A percentile compares a stretch with the other conserved stretches of the same genome.
Evolutionary conservation across 2,113 vertebrate species (phyloP).

Genomic region (Saccopteryx leptura): DNA sequence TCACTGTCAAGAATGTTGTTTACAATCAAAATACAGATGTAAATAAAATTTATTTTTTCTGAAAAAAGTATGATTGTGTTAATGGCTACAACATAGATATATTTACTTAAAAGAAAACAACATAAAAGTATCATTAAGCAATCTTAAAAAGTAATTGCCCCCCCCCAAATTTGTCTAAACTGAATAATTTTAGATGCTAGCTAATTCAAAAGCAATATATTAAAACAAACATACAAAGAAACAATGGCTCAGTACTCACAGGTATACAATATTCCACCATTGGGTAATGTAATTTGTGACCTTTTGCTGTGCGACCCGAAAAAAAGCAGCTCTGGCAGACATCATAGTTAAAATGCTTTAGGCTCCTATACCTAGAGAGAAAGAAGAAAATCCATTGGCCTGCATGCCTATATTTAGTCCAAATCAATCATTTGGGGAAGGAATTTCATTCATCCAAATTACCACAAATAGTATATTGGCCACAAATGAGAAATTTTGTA

Average conservation of each 20-base stretch:
- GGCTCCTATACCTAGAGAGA: constrained; percentile 94
- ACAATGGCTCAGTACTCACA: constrained; percentile 88
- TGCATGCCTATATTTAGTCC: not conserved
- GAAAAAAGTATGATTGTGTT: not conserved
- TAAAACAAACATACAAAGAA: not conserved
- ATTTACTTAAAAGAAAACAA: constrained; percentile 42
- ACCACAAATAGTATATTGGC: constrained; percentile 2
- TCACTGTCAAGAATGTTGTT: constrained; percentile 27
- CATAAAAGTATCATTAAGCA: not conserved
- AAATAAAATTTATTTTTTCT: not conserved
- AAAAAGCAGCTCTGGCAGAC: constrained; percentile 99
- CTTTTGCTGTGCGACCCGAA: constrained; percentile 98
- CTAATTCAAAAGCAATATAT: constrained; percentile 13
- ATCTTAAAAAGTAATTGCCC: not conserved
- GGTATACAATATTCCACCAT: constrained; percentile 99
- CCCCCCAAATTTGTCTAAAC: not conserved
- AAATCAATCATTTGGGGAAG: not conserved
- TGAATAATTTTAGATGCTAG: constrained; percentile 25
- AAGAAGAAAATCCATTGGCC: constrained; percentile 63
- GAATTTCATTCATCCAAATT: constrained; percentile 21
- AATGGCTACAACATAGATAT: not conserved
- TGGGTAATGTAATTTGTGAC: constrained; percentile 98
- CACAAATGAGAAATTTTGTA: not conserved
- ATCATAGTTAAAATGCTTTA: constrained; percentile 99
- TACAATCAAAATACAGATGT: constrained; percentile 30